A percentile compares a stretch with the other conserved stretches of the same genome.
Evolutionary conservation across 2,797 vertebrate genomes (phyloP).

Genomic region (Coendou prehensilis): DNA sequence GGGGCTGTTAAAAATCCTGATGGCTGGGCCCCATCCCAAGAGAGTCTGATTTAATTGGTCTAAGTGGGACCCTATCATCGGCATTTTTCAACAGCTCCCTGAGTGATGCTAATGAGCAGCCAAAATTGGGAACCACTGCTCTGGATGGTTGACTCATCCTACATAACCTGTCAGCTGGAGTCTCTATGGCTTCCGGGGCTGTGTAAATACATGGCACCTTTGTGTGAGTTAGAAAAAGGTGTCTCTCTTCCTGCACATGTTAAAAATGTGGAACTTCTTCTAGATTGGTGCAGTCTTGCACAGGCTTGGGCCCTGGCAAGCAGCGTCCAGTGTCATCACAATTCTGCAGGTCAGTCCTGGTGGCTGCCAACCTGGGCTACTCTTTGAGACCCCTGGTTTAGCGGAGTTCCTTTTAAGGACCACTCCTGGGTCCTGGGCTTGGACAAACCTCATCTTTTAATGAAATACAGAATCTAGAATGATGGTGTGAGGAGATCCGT

Average conservation of each 20-base stretch:
- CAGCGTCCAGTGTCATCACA: neutral
- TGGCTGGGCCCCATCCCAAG: constrained; percentile 71
- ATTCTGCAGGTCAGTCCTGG: neutral
- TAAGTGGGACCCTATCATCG: constrained; percentile 73
- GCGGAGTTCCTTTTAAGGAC: neutral
- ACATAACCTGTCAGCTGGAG: constrained; percentile 81
- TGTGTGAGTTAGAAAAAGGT: constrained; percentile 55
- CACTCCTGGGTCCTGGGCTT: neutral
- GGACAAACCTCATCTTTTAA: neutral
- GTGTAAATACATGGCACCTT: constrained; percentile 33
- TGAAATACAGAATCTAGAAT: neutral
- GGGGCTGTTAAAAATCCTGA: constrained; percentile 71
- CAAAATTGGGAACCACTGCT: constrained; percentile 73
- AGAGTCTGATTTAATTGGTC: constrained; percentile 79
- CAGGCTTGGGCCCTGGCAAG: neutral
- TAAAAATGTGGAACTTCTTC: neutral
- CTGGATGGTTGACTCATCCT: constrained; percentile 80
- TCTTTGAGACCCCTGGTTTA: constrained; percentile 1
- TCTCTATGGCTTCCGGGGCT: constrained; percentile 73
- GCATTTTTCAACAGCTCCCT: constrained; percentile 78
- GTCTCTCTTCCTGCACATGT: neutral
- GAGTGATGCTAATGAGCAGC: constrained; percentile 77
- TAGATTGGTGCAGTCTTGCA: neutral
- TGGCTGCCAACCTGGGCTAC: neutral
- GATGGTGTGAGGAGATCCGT: neutral